Base-by-base conservation (phyloP, 1,140 invertebrate genomes). In the Zaprionus gabonicus region DNA sequence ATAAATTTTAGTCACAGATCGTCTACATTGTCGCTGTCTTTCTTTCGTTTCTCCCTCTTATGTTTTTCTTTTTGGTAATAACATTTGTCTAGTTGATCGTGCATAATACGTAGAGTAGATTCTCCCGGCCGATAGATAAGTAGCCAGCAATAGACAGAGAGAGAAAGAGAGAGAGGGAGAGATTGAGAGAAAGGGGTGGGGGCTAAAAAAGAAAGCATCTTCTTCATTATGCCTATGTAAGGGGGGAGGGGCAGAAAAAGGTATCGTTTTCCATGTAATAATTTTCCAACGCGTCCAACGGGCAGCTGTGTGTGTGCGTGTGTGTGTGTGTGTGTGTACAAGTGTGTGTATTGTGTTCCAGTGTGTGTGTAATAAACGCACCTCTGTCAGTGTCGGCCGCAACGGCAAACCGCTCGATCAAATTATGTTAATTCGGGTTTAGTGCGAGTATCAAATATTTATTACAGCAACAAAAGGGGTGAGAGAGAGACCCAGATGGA, bases 201-300 rank as follows among this genome's bases (percentile, higher is more conserved):
- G n/a, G 41, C 7, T 46, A 17, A 46, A 67, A 88, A 88, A 90
- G 85, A 88, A 88, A 88, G 85, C 84, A 81, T 84, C 84, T 88
- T 84, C 66, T 80, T 88, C 81, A 87, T 87, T 83, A 80, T 84
- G 67, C 51, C 71, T 9, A 36, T 15, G 60, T 34, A 41, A 28
- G 28, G 46, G 44, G 75, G 41, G 27, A 36, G 20, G 63, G 46
- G 34, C 10, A 13, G 51, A 44, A 53, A 76, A 86, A 91, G 78
- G 86, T 91, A 92, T 91, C 81, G 91, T 86, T 91, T 90, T 90
- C 80, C 86, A 73, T 71, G 86, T 90, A 90, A 91, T 91, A 90
- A 90, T 91, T 90, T 82, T 73, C 80, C 81, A 44, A 72, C 23
- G 60, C 56, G 46, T 74, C 82, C 83, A 88, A 65, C 78, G 71